phyloP scores from a whole-genome alignment of 2,888 invertebrate genomes.

The Pterobdella sp. region DNA sequence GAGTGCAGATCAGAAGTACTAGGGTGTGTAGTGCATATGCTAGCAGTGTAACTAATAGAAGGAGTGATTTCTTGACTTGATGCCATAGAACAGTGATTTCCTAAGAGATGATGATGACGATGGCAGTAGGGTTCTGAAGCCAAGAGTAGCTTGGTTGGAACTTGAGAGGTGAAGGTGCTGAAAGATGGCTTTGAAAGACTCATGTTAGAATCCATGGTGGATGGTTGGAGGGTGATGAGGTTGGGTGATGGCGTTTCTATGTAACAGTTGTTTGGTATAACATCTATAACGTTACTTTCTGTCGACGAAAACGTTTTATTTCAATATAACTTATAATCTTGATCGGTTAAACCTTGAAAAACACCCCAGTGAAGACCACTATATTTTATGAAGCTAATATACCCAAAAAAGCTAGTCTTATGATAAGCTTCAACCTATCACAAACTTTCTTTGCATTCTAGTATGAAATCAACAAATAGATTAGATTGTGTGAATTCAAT shows the following conservation, averaged over 20 bases:
- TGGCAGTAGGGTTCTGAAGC: too few species aligned
- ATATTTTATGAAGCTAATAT: too few species aligned
- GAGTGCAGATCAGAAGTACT: conserved; percentile 6
- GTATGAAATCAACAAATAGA: background rate
- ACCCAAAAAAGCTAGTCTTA: too few species aligned
- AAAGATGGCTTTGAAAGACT: too few species aligned
- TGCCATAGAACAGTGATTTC: too few species aligned
- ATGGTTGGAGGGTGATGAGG: background rate
- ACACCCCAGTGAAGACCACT: too few species aligned
- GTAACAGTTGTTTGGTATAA: background rate
- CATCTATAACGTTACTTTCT: background rate
- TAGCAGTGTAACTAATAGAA: background rate
- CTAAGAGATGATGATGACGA: too few species aligned
- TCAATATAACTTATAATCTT: background rate
- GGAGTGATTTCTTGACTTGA: background rate
- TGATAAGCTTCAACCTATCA: too few species aligned
- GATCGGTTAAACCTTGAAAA: background rate
- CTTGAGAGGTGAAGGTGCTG: too few species aligned
- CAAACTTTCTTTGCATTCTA: background rate
- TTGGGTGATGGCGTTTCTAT: background rate
- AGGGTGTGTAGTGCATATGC: background rate
- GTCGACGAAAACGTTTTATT: background rate
- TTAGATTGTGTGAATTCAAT: background rate
- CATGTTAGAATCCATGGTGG: conserved; percentile 33
- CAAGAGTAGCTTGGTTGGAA: too few species aligned